These are phyloP conservation scores for Parazoanthus swiftii DNA, from an alignment of 92 coral and sea anemone genomes.

Conservation along the genomic window DNA sequence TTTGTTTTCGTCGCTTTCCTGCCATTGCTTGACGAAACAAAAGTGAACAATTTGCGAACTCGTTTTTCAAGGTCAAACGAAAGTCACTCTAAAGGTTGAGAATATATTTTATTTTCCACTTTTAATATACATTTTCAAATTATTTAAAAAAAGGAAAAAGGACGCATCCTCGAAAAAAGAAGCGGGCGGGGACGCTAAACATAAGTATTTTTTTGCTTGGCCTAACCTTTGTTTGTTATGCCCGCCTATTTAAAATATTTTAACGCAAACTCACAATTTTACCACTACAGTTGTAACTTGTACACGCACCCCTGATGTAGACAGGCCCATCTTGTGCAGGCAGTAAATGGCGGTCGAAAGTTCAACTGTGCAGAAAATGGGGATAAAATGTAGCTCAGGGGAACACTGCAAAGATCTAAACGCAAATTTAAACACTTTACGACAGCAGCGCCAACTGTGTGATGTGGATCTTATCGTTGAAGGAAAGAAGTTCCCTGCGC, in stretches of 20 bases:
- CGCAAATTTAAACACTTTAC: slow-evolving; percentile 14
- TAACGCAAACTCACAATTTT: background rate
- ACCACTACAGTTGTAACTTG: background rate
- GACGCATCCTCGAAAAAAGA: too few species aligned
- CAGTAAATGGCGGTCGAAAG: background rate
- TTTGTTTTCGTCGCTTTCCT: too few species aligned
- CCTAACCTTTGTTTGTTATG: background rate
- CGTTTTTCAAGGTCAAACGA: too few species aligned
- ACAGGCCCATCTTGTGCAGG: background rate
- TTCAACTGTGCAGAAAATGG: background rate
- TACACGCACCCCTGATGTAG: background rate
- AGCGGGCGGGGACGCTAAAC: too few species aligned
- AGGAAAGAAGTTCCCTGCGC: slow-evolving; percentile 25
- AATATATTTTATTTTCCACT: too few species aligned
- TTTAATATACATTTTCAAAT: too few species aligned
- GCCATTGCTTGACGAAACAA: too few species aligned
- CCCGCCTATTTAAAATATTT: background rate
- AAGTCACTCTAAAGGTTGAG: too few species aligned
- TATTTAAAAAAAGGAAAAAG: too few species aligned
- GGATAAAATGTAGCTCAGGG: slow-evolving; percentile 8
- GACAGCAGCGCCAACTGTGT: slow-evolving; percentile 24
- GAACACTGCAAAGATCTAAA: slow-evolving; percentile 20
- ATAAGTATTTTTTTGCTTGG: too few species aligned
- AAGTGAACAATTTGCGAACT: too few species aligned
- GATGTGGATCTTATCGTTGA: slow-evolving; percentile 26